Base-by-base conservation (phyloP, 2,888 invertebrate genomes). In the Synergus gifuensis region DNA sequence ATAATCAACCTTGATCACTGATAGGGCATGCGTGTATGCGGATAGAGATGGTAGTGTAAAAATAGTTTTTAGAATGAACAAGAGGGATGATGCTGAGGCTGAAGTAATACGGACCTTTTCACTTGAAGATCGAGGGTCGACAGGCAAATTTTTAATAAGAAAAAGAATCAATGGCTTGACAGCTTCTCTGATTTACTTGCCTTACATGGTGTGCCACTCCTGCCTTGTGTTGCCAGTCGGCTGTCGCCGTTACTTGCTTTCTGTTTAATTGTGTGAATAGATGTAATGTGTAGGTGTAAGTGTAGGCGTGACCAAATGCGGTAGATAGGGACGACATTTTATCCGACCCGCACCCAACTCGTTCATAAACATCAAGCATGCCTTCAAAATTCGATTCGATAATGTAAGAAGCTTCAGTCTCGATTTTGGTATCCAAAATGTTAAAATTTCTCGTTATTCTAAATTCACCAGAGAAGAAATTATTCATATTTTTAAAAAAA, bases 171-270 rank as follows among this genome's bases (percentile, higher is more conserved):
- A 73, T 54, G 49, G 54, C 73, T 73, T 73, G 73, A 73, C 54
- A 73, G 54, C 36, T 73, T 66, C 44, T 66, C 44, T 66, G 81
- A 77, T 81, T 77, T 58, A 66, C 78, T 78, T 76, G 79, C 79
- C 81, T 80, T 82, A 82, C 82, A 82, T 80, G 82, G 82, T 67
- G 73, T 73, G 82, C 82, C 77, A 80, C 82, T 80, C 80, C 80
- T 82, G 77, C 54, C 76, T 78, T 64, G 58, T 62, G 78, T 76
- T 76, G 82, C 69, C 78, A 77, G 78, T 78, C 67, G 58, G 69
- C 69, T 63, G 73, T 80, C 77, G 78, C 73, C 73, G 73, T 73
- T 73, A 49, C 73, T 73, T 73, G 73, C 73, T 73, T 28, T 49
- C 16, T 22, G 40, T 73, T 54, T 40, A 36, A 73, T 18, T 36